Base-by-base conservation (phyloP, 2,888 invertebrate species). In the Agrochola litura region DNA sequence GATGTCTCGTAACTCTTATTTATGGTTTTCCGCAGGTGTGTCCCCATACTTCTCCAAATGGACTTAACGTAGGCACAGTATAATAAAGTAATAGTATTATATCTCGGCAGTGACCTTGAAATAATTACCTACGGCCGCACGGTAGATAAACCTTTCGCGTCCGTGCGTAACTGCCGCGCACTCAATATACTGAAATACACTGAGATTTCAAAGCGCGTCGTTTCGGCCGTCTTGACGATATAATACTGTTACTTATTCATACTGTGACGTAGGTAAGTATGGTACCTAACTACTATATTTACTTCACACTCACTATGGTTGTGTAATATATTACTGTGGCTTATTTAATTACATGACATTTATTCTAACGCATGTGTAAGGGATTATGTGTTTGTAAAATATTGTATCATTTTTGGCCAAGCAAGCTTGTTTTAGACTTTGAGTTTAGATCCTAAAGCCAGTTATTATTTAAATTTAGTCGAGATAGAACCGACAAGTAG, bases 1-100 rank as follows among this genome's bases (percentile, higher is more conserved):
- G 89, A 91, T 43, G 87, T 87, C 85, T 76, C 82, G 87, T 88
- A 87, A 89, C 82, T 52, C 61, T 83, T 88, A 90, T 91, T 90
- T 89, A 90, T 86, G 79, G 88, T 85, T 86, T 90, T 90, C 89
- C 85, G 88, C 77, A 58, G 86, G 79, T 70, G 82, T 86, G 81
- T 84, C 82, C 77, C 66, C 67, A 52, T 61, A 72, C 79, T 75
- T 75, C 66, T 76, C 58, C 58, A 73, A 72, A 22, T 77, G 65
- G 63, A 60, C 66, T 70, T 46, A 37, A 86, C 19, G 25, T 66
- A 58, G 12, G 14, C 14, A 46, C 46, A 46, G 46, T 46, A 14
- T 46, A 46, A 46, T 46, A 46, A 46, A 46, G 46, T 46, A 46
- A 3, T 14, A 14, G 46, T 46, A 46, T 46, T 46, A 46, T 46